Conservation (phyloP, 2,888 invertebrate genomes). For the Agapostemon virescens region DNA sequence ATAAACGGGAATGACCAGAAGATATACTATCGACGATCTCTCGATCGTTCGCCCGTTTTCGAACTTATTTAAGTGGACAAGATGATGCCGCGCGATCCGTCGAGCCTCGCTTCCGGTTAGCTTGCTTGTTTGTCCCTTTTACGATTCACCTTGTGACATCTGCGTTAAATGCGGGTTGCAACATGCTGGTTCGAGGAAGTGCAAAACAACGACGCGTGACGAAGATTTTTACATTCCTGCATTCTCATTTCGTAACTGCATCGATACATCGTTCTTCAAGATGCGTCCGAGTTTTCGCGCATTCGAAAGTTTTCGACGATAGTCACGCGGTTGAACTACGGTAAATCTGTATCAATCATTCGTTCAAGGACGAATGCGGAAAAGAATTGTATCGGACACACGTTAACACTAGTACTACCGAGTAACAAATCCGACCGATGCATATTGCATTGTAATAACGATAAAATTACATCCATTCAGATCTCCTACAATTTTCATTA, state of each 20-base stretch:
- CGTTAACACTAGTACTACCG: no score
- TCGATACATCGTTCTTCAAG: conserved; percentile 27
- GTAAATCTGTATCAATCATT: neutral
- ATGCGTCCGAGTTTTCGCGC: conserved; percentile 7
- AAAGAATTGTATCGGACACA: neutral
- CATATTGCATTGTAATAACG: no score
- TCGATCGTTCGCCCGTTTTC: conserved; percentile 2
- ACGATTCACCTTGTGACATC: conserved; percentile 37
- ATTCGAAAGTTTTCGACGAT: neutral
- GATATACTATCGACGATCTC: neutral
- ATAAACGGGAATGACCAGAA: neutral
- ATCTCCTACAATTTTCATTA: no score
- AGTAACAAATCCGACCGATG: no score
- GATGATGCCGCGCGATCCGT: neutral
- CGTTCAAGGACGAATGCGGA: neutral
- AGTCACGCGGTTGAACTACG: neutral
- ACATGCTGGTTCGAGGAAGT: conserved; percentile 61
- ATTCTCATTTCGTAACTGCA: conserved; percentile 49
- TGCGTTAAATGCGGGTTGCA: conserved; percentile 55
- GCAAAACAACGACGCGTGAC: conserved; percentile 57
- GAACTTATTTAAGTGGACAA: conserved; percentile 1
- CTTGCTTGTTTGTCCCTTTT: conserved; percentile 24
- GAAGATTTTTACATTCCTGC: conserved; percentile 61
- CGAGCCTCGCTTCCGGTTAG: conserved; percentile 9
- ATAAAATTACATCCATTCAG: no score